Evolutionary conservation across 1,140 invertebrate genomes (phyloP), one percentile per base, ranked within the genome.

Genomic region (Aphis craccivora): DNA sequence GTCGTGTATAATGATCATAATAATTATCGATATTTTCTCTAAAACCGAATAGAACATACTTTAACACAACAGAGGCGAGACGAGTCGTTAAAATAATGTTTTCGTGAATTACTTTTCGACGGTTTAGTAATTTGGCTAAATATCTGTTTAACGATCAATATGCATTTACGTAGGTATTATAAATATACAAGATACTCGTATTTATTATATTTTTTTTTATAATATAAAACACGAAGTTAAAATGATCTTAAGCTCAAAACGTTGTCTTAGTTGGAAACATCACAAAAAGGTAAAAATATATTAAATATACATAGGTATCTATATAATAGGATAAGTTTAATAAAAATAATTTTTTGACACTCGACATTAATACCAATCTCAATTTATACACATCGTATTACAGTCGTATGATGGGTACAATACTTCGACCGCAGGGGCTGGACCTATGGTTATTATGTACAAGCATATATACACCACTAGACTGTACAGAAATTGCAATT

Each of bases 21-120:
- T 76, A 76, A 76, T 76, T 76, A 76, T 76, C 30, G 60, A 76
- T 76, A 76, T n/a, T 76, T 76, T 76, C n/a, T 76, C 5, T 76
- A 76, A n/a, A 76, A 76, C 60, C 60, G 60, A 18, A n/a, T 35
- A n/a, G 4, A 76, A 14, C 30, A 76, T 76, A 76, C 14, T 76
- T 14, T n/a, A n/a, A 76, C n/a, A n/a, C 6, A n/a, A 18, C 30
- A 35, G n/a, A 76, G 14, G 14, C 14, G 14, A 2, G 60, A n/a
- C n/a, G n/a, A 76, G 14, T 76, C 14, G 3, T n/a, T 76, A 76
- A n/a, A 18, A n/a, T 67, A 67, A 76, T 76, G 30, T 76, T 30
- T n/a, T n/a, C 60, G 60, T 76, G 60, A 76, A 35, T n/a, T 76
- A 76, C 60, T 76, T 76, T 76, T 35, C n/a, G 60, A 76, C 30